Conservation (phyloP, 2,797 vertebrate genomes). For the Crax fasciolata region DNA sequence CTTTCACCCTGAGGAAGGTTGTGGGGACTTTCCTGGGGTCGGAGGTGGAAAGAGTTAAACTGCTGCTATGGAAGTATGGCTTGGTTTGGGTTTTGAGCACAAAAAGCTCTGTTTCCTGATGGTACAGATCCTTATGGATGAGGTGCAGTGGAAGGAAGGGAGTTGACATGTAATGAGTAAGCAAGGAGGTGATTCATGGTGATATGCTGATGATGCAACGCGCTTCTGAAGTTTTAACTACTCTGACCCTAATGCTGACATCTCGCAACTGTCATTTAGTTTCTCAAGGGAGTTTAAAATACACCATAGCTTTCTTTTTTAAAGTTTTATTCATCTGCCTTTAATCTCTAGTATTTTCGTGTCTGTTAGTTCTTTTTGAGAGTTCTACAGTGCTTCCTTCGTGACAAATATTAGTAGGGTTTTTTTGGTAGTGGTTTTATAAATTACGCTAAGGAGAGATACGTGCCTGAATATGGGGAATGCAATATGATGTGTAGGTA, state of each 20-base stretch:
- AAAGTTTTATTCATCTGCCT: not conserved
- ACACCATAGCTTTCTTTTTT: rapidly evolving
- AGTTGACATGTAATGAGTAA: not conserved
- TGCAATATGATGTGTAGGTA: not conserved
- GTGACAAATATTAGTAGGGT: not conserved
- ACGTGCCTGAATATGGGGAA: not conserved
- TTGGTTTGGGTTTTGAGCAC: not conserved
- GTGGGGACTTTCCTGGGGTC: not conserved
- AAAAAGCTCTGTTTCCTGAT: not conserved
- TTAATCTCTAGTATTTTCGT: not conserved
- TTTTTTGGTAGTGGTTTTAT: not conserved
- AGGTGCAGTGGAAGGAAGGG: not conserved
- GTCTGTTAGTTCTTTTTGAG: not conserved
- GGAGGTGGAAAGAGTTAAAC: not conserved
- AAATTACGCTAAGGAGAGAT: not conserved
- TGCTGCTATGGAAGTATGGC: not conserved
- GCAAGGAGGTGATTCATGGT: not conserved
- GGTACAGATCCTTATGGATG: not conserved
- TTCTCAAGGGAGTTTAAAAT: not conserved
- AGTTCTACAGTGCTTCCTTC: not conserved
- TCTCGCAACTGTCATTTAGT: not conserved
- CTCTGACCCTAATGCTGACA: not conserved
- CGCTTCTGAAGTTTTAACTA: not conserved
- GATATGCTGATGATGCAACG: conserved; percentile 9
- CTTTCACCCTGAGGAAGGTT: not conserved